Evolutionary conservation across 2,113 vertebrate species (phyloP), one percentile per base, ranked within the genome.

Genomic region (Stictonetta naevosa): DNA sequence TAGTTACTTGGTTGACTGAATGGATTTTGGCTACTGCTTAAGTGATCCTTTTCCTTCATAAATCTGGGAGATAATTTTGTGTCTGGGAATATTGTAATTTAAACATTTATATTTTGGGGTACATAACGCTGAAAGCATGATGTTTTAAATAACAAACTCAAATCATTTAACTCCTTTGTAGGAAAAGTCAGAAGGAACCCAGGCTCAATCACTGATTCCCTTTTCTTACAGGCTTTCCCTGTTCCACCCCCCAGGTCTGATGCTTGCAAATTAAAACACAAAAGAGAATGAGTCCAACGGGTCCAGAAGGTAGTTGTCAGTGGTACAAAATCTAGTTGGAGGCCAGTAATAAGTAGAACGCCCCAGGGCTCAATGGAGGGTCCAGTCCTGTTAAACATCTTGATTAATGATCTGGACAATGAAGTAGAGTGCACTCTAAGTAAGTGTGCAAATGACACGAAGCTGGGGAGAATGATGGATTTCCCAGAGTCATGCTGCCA

Each of bases 1-100:
- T 46, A 38, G 68, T 17, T 0, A 0, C 48, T 64, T 4, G 4
- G 8, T 38, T 63, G 40, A 25, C 46, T 56, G 67, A 34, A 46
- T 63, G 73, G 46, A 58, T 68, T 74, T 63, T 34, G 20, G 11
- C 55, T 46, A 6, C 29, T 38, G 10, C 20, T 52, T 73, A 46
- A 74, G 20, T 13, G 34, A 62, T 58, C 33, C 14, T 83, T 83
- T 59, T 76, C 69, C 36, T 59, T 17, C 76, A 2, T 48, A 48
- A 55, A 71, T 22, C 23, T 21, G 55, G 26, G 67, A 40, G 28
- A 40, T 50, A 68, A n/a, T 46, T n/a, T 82, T 60, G 46, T 86
- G 36, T 60, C 25, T 67, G 21, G 31, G 71, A 77, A 13, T 60
- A 38, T 13, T 25, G 50, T 52, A 26, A 52, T 52, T 52, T 52